These are phyloP conservation scores for Pelecanoides urinatrix DNA, from an alignment of 2,113 vertebrate genomes.

Conservation along the genomic window DNA sequence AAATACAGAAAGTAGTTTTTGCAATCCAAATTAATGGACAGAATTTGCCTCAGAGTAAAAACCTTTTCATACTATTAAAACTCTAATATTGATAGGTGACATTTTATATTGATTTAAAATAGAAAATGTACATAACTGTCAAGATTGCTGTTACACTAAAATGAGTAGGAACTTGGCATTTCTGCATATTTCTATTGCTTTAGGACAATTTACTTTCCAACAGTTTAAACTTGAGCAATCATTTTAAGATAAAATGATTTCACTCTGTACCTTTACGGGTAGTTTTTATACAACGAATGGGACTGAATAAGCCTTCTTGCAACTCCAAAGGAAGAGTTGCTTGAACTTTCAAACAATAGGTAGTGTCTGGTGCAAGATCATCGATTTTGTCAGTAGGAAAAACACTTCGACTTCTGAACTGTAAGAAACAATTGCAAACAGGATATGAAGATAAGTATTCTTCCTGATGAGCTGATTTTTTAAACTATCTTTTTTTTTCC, in stretches of 20 bases:
- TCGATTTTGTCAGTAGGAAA: not conserved
- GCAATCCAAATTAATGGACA: not conserved
- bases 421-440: not conserved
- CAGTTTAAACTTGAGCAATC: not conserved
- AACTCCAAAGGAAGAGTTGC: fast-evolving
- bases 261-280: conserved; percentile 56
- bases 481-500: not conserved
- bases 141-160: not conserved
- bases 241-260: not conserved
- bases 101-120: not conserved
- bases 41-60: not conserved
- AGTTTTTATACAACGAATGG: conserved; percentile 52
- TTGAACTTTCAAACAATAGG: conserved; percentile 70
- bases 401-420: not conserved
- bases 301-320: conserved; percentile 19
- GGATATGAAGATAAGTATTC: not conserved
- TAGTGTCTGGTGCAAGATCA: conserved; percentile 61
- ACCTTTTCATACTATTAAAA: not conserved
- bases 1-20: not conserved
- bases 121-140: not conserved
- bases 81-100: not conserved
- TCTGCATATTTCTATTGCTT: not conserved
- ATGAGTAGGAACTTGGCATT: not conserved
- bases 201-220: not conserved
- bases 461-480: not conserved